Base-by-base conservation (phyloP, 2,113 vertebrate species). In the Dasyprocta punctata region DNA sequence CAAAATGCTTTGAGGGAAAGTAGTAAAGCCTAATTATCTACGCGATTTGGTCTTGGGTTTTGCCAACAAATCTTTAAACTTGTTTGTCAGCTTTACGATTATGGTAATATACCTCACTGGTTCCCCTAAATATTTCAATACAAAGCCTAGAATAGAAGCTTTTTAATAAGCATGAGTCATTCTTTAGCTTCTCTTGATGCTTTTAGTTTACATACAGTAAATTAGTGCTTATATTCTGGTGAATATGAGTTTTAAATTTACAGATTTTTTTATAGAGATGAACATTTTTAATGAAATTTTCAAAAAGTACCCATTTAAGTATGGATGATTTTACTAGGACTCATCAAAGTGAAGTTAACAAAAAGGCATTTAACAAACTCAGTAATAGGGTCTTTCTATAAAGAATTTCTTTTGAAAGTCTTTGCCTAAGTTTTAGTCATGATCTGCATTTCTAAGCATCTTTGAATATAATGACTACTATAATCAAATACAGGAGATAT, bases 271-370 rank as follows among this genome's bases (percentile, higher is more conserved):
- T 49, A 47, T 77, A 30, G 26, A 49, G 26, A 11, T 99, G 99
- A 41, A 99, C 99, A 2, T 99, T 99, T 97, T 99, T 99, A 96
- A 99, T 99, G 84, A 99, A 99, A 98, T 99, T 99, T 98, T 99
- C 99, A 61, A 97, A 98, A 99, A 99, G 96, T 99, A 99, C 93
- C 99, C 99, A 95, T 99, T 99, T 96, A 99, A 99, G 98, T 28
- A 98, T 99, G 98, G 99, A 65, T 77, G 7, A 82, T 99, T 99
- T 98, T 99, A 99, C 98, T 99, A 99, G 3, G 99, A 99, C 5
- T 98, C 99, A 98, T 99, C 99, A 61, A 99, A 99, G 98, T 99
- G 86, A 99, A 99, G 96, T 99, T 99, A 95, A 99, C 99, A 0
- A 99, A 99, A 63, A 99, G 99, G 84, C 99, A 99, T 97, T 99